Base-by-base conservation (phyloP, 30 jellyfish, hydroid and myxozoan genomes). In the Hydractinia echinata region DNA sequence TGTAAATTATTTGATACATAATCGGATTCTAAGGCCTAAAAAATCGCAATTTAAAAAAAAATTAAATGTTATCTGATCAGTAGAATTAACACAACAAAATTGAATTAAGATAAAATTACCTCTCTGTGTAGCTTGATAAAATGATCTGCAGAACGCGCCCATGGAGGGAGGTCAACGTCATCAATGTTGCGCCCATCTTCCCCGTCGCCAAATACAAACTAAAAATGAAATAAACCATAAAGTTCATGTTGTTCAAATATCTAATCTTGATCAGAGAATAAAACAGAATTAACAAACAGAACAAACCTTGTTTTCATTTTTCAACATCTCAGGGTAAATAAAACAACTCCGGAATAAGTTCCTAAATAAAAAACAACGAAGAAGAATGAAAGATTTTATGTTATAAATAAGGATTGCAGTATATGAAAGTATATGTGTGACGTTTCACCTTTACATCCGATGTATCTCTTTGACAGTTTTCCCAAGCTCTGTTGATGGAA, bases 131-230 rank as follows among this genome's bases (percentile, higher is more conserved):
- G 66, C 13, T 95, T 89, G 11, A 93, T 70, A 73, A 93, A 93
- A 44, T 85, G 92, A 52, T 93, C 96, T 4, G 99, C 86, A n/a
- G 91, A 72, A 10, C 79, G 85, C 44, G 99, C 99, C 99, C 99
- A 93, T 44, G 83, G 70, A 39, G 99, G 99, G 19, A 93, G 81
- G 54, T 54, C 83, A 4, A 93, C 96, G 60, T 93, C 85, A 55
- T 90, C 84, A 55, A 93, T 93, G 13, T 88, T 72, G 18, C 72
- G 79, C 10, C 95, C 99, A 51, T 88, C 99, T 66, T 93, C 99
- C 53, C 94, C 99, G 18, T 87, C 91, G 30, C 99, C 99, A 87
- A 87, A 84, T 52, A 67, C 89, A 81, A 88, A 93, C 99, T 93
- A 55, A 61, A 84, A 67, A 53, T n/a, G 16, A 21, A 19, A 44